Percentiles rank a stretch among this genome's conserved stretches.
Evolutionary conservation across 2,888 invertebrate genomes (phyloP).

Genomic region (Rotaria magnacalcarata): DNA sequence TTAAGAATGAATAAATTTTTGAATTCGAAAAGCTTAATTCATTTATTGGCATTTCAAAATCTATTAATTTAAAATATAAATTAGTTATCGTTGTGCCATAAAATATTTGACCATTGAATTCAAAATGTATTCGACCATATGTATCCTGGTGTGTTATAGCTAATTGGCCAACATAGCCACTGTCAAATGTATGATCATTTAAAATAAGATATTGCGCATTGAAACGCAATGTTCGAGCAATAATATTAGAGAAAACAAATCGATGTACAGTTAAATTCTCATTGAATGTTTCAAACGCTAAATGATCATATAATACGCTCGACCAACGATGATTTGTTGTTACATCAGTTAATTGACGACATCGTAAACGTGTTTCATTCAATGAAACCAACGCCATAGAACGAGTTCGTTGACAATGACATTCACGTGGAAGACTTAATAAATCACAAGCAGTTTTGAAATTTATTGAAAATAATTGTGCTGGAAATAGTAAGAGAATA

Average conservation of each 20-base stretch:
- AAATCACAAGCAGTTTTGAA: neutral
- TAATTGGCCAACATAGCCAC: neutral
- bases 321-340: neutral
- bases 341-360: neutral
- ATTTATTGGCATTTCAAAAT: neutral
- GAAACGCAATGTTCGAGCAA: neutral
- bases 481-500: neutral
- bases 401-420: slow-evolving; percentile 4
- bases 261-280: slow-evolving; percentile 16
- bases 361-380: neutral
- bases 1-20: neutral
- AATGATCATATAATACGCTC: neutral
- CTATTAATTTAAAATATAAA: slow-evolving; percentile 15
- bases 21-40: neutral
- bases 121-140: neutral
- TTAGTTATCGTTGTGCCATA: neutral
- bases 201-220: neutral
- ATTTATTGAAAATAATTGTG: neutral
- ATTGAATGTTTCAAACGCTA: slow-evolving; percentile 10
- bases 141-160: neutral
- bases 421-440: neutral
- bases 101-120: neutral
- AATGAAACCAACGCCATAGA: neutral
- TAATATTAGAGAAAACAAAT: neutral
- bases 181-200: neutral